Percentiles rank a stretch among this genome's conserved stretches.
Evolutionary conservation across 2,113 vertebrate species (phyloP).

Genomic region (Bubo bubo): DNA sequence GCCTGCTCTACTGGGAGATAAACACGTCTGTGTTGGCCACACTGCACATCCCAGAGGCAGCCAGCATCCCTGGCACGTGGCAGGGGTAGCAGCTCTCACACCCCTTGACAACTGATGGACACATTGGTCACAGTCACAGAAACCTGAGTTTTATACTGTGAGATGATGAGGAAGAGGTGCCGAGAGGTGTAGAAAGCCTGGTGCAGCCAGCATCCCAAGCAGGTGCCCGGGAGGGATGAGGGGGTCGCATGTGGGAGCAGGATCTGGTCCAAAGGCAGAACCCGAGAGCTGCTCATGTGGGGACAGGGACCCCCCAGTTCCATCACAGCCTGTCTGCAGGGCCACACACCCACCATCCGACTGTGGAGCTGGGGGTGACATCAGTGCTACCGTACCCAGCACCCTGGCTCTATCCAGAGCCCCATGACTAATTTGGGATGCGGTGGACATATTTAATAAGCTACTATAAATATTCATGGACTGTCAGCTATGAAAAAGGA

Average conservation of each 20-base stretch:
- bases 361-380: rapidly evolving
- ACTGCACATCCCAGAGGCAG: not conserved
- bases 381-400: not conserved
- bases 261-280: not conserved
- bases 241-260: rapidly evolving
- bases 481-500: slow-evolving; percentile 58
- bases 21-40: not conserved
- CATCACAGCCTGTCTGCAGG: not conserved
- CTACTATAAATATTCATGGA: slow-evolving; percentile 60
- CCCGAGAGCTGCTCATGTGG: not conserved
- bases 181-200: not conserved
- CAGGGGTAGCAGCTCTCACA: not conserved
- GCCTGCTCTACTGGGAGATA: not conserved
- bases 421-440: slow-evolving; percentile 36
- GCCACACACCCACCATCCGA: not conserved
- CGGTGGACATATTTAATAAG: slow-evolving; percentile 40
- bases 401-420: not conserved
- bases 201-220: not conserved
- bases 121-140: not conserved
- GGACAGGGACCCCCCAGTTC: not conserved
- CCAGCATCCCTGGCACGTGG: rapidly evolving
- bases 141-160: not conserved
- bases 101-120: not conserved
- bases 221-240: rapidly evolving
- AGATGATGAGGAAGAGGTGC: not conserved